Conservation (phyloP, 2,797 vertebrate genomes). For the Odontamblyopus rebecca region DNA sequence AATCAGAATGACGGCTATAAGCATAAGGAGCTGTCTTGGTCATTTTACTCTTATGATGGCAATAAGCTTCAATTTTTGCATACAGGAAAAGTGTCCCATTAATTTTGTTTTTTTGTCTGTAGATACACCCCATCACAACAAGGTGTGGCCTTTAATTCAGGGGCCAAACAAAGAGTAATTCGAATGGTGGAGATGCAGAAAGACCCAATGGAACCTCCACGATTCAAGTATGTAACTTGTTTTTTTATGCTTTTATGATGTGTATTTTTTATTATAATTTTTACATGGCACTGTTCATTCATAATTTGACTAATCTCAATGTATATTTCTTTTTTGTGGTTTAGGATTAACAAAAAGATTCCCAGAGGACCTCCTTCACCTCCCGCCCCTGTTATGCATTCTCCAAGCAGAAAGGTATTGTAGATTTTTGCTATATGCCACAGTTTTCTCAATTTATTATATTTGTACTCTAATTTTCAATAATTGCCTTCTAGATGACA, state of each 20-base stretch:
- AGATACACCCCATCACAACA: constrained; percentile 98
- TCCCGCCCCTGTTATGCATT: constrained; percentile 97
- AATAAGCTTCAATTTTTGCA: too few species aligned
- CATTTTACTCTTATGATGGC: too few species aligned
- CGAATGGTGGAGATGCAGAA: constrained; percentile 99
- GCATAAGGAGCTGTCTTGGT: too few species aligned
- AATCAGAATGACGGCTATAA: too few species aligned
- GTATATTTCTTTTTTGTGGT: constrained; percentile 17
- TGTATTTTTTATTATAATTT: not conserved
- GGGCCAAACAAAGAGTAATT: constrained; percentile 97
- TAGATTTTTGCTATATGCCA: not conserved
- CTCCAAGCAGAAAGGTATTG: constrained; percentile 95
- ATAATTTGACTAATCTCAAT: not conserved
- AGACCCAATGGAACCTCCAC: constrained; percentile 97
- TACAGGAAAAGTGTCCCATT: not conserved
- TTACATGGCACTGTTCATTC: not conserved
- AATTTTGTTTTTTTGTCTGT: constrained; percentile 1
- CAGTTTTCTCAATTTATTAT: not conserved
- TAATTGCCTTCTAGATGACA: constrained; percentile 86
- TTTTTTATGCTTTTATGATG: not conserved
- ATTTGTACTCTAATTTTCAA: not conserved
- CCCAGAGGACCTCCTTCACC: constrained; percentile 96
- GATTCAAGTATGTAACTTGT: constrained; percentile 88
- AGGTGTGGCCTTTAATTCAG: constrained; percentile 97
- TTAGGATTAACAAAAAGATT: constrained; percentile 99